Percentiles rank a stretch among this genome's conserved stretches.
These are phyloP conservation scores for Melanargia galathea DNA, from an alignment of 2,888 invertebrate species.

Conservation along the genomic window DNA sequence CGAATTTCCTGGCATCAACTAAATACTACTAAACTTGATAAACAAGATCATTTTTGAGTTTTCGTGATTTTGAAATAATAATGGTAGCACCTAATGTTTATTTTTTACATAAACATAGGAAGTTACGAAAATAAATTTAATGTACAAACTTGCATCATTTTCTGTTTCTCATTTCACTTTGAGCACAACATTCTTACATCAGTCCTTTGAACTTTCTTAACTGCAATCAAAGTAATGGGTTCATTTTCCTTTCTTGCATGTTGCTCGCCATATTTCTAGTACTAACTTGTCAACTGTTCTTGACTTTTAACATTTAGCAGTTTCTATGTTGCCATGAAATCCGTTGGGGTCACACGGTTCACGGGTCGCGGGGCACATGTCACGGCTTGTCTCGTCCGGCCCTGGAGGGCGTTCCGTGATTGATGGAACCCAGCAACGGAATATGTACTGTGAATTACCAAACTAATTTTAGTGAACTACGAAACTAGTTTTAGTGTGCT, in stretches of 20 bases:
- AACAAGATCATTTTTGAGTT: too few relatives aligned
- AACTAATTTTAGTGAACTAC: background rate
- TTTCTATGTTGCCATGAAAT: conserved; percentile 25
- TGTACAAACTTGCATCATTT: too few relatives aligned
- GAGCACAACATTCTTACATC: too few relatives aligned
- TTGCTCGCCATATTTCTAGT: background rate
- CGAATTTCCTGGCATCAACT: too few relatives aligned
- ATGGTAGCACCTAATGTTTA: too few relatives aligned
- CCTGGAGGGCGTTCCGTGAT: conserved; percentile 37
- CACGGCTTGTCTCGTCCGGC: conserved; percentile 30
- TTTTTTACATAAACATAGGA: too few relatives aligned
- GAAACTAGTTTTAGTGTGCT: background rate
- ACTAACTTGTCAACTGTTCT: background rate
- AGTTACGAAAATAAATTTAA: too few relatives aligned
- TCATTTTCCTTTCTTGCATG: background rate
- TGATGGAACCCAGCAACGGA: conserved; percentile 38
- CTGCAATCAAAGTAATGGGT: background rate
- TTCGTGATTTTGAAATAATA: too few relatives aligned
- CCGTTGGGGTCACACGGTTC: conserved; percentile 37
- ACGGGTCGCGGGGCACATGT: conserved; percentile 35
- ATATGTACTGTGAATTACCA: conserved; percentile 27
- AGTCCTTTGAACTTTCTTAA: background rate
- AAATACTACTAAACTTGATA: too few relatives aligned
- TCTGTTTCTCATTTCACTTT: background rate
- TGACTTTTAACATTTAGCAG: background rate